Conservation (phyloP, 2,888 invertebrate species). For the Palloptera scutellata region DNA sequence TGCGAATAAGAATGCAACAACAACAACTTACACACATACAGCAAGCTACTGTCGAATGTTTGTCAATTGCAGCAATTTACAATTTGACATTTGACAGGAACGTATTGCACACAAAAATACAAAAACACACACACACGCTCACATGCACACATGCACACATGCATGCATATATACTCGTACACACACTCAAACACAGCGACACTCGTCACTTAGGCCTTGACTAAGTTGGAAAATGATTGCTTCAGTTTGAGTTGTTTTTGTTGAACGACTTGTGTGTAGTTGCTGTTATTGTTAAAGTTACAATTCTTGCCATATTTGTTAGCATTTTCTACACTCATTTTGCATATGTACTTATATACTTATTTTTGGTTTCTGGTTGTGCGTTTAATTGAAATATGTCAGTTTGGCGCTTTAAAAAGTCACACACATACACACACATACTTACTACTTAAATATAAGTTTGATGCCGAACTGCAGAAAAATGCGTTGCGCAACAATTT, state of each 20-base stretch:
- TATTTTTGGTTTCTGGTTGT: constrained; percentile 17
- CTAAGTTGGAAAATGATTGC: constrained; percentile 30
- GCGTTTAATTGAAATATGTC: constrained; percentile 48
- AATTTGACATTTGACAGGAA: constrained; percentile 48
- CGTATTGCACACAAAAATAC: constrained; percentile 30
- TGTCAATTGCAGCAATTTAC: constrained; percentile 43
- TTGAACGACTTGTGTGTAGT: too few relatives aligned
- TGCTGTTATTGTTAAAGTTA: constrained; percentile 18
- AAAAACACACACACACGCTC: constrained; percentile 3
- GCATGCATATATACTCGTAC: too few relatives aligned
- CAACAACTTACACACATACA: constrained; percentile 32
- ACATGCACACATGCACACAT: too few relatives aligned
- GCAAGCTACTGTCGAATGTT: constrained; percentile 45
- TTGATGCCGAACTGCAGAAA: background rate
- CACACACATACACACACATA: constrained; percentile 6
- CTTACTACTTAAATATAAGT: background rate
- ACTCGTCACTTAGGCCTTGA: constrained; percentile 18
- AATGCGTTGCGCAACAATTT: constrained; percentile 34
- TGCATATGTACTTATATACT: constrained; percentile 20
- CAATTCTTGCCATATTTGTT: constrained; percentile 23
- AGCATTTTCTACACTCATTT: constrained; percentile 16
- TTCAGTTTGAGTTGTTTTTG: constrained; percentile 19
- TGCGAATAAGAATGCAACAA: too few relatives aligned
- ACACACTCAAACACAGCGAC: constrained; percentile 21
- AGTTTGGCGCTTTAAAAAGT: constrained; percentile 38